phyloP scores from a whole-genome alignment of 2,797 vertebrate genomes.

The Tenualosa ilisha region DNA sequence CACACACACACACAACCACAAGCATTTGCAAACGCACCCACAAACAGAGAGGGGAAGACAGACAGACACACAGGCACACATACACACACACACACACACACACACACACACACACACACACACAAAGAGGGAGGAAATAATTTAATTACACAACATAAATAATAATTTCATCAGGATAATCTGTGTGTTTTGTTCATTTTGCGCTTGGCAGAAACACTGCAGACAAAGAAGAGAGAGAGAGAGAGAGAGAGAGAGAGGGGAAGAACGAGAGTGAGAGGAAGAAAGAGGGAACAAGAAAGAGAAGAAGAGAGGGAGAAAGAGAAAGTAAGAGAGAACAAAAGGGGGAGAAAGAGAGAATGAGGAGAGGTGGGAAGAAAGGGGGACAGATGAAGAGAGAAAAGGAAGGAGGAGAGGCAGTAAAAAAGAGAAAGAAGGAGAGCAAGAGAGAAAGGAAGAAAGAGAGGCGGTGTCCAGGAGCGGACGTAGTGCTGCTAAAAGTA shows the following conservation, averaged over 20 bases:
- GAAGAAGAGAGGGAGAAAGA: neutral
- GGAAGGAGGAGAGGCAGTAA: neutral
- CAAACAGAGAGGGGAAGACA: neutral
- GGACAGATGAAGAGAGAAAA: neutral
- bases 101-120: neutral
- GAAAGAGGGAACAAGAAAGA: neutral
- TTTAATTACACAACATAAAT: neutral
- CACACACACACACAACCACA: neutral
- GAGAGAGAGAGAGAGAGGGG: neutral
- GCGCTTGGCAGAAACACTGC: neutral
- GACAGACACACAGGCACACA: neutral
- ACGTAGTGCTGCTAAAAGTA: too few relatives aligned
- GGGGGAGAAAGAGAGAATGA: neutral
- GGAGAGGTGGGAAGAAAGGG: neutral
- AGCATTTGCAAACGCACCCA: neutral
- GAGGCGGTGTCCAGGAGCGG: neutral
- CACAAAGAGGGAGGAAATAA: conserved; percentile 9
- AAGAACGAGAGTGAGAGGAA: neutral
- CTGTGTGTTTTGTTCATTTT: conserved; percentile 3
- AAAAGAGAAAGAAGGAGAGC: neutral
- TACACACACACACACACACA: neutral
- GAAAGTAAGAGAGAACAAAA: neutral
- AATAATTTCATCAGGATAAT: conserved; percentile 3
- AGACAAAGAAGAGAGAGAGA: neutral
- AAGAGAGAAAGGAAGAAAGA: neutral